These are phyloP conservation scores for Quiscalus mexicanus DNA, from an alignment of 2,113 vertebrate species.

Conservation along the genomic window DNA sequence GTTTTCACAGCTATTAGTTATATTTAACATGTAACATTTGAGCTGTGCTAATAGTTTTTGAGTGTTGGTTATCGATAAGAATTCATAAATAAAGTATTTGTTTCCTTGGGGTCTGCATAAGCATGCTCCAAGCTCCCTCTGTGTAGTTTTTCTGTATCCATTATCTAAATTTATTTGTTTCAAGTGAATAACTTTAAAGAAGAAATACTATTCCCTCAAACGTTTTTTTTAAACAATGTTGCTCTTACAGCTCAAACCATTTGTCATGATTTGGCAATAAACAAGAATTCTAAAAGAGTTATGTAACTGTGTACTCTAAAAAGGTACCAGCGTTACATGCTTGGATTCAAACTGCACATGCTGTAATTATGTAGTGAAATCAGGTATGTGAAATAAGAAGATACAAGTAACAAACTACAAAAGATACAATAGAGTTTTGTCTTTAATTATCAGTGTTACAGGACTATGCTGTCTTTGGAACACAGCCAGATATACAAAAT, in stretches of 20 bases:
- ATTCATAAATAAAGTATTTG: not conserved
- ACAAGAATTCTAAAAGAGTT: not conserved
- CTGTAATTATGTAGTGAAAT: not conserved
- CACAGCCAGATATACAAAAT: not conserved
- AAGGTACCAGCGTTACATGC: not conserved
- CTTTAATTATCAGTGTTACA: not conserved
- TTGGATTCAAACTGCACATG: not conserved
- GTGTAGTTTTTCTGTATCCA: not conserved
- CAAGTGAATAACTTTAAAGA: not conserved
- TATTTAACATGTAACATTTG: not conserved
- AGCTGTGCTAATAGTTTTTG: not conserved
- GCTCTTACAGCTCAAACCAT: not conserved
- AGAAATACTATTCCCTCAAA: not conserved
- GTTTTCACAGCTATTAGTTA: not conserved
- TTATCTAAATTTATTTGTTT: not conserved
- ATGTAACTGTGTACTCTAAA: not conserved
- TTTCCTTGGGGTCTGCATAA: not conserved
- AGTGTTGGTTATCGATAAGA: not conserved
- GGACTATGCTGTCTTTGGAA: not conserved
- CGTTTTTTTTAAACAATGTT: not conserved
- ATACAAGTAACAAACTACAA: not conserved
- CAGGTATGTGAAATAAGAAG: not conserved
- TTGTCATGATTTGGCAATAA: not conserved
- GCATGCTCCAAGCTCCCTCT: not conserved
- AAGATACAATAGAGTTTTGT: not conserved